Evolutionary conservation across 2,113 vertebrate species (phyloP).

Genomic region (Lamprologus sp.): DNA sequence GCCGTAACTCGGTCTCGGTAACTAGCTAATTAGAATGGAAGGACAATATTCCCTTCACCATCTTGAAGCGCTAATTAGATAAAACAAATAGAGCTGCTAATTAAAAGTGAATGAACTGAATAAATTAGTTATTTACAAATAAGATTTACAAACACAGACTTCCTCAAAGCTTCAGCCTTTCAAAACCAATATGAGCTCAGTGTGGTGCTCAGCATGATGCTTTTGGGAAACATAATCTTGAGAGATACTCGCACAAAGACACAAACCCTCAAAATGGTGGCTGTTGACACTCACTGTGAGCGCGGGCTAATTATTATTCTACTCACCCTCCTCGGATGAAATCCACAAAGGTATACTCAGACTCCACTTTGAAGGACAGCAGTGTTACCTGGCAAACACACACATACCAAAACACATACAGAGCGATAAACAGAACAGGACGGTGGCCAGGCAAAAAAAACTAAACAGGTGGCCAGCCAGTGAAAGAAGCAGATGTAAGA

Average conservation of each 20-base stretch:
- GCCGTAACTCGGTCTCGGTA: background rate
- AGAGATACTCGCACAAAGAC: background rate
- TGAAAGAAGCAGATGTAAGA: background rate
- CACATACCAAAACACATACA: background rate
- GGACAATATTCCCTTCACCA: background rate
- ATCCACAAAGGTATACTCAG: constrained; percentile 96
- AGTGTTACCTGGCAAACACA: constrained; percentile 82
- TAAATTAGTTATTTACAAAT: constrained; percentile 16
- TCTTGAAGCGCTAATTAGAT: constrained; percentile 10
- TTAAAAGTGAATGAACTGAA: constrained; percentile 38
- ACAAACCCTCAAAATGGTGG: background rate
- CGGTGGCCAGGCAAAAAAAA: background rate
- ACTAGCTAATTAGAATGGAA: background rate
- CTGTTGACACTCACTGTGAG: background rate
- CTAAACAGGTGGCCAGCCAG: constrained; percentile 6
- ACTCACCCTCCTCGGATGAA: constrained; percentile 98
- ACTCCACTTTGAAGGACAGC: constrained; percentile 94
- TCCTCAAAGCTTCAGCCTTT: background rate
- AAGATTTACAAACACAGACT: background rate
- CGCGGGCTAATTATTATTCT: constrained; percentile 38
- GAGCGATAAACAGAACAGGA: background rate
- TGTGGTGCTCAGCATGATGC: background rate
- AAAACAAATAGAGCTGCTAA: constrained; percentile 25
- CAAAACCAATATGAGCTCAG: background rate
- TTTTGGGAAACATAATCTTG: background rate